These are phyloP conservation scores for Rafetus swinhoei DNA, from an alignment of 2,113 vertebrate species.

Conservation along the genomic window DNA sequence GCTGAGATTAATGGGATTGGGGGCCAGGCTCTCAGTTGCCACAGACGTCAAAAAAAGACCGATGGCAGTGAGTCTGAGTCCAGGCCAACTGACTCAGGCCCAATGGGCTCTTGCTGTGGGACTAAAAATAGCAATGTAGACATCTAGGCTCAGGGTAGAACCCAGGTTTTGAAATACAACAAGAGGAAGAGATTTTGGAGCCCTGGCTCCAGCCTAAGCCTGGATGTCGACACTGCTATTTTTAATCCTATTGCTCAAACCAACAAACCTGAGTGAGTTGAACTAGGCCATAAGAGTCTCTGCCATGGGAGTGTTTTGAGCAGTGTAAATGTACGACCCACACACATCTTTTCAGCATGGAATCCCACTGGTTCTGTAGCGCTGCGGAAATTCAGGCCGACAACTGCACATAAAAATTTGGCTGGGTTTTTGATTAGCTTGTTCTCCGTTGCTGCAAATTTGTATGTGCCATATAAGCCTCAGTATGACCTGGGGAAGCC, in stretches of 20 bases:
- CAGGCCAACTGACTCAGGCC: background rate
- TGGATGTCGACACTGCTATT: background rate
- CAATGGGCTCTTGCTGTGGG: background rate
- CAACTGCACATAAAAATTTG: slow-evolving; percentile 10
- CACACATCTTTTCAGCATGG: background rate
- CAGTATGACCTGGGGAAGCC: slow-evolving; percentile 23
- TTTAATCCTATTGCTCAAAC: background rate
- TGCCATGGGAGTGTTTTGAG: background rate
- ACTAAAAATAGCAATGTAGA: background rate
- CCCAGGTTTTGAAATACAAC: background rate
- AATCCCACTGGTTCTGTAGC: background rate
- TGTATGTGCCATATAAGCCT: slow-evolving; percentile 4
- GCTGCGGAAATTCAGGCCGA: background rate
- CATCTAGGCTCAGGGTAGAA: background rate
- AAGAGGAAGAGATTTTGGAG: background rate
- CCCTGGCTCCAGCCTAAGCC: background rate
- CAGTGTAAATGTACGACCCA: background rate
- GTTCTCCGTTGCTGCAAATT: background rate
- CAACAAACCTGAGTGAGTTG: background rate
- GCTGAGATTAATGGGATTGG: background rate
- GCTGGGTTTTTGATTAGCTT: slow-evolving; percentile 17
- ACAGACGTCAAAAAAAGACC: background rate
- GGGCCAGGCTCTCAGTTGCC: background rate
- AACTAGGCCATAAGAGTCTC: background rate
- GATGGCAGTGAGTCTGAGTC: too few relatives aligned